Percentiles rank a stretch among this genome's conserved stretches.
phyloP scores from a whole-genome alignment of 2,888 invertebrate genomes.

The Fabriciana adippe region DNA sequence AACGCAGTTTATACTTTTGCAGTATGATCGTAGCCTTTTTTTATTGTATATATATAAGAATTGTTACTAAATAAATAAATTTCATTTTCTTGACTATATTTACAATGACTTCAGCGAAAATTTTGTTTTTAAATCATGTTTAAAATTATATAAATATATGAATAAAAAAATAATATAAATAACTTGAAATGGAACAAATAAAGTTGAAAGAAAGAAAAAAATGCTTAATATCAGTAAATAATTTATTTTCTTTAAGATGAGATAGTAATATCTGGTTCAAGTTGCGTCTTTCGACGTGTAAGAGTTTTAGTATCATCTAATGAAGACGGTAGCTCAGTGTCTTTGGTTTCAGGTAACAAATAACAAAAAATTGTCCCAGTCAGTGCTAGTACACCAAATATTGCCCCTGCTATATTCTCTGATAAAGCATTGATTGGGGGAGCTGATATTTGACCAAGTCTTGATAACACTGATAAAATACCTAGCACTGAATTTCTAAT shows the following conservation, averaged over 20 bases:
- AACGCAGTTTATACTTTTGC: too few species aligned
- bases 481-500: slow-evolving; percentile 92
- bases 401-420: slow-evolving; percentile 53
- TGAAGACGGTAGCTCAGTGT: slow-evolving; percentile 59
- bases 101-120: too few species aligned
- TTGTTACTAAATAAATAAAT: too few species aligned
- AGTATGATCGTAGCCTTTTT: too few species aligned
- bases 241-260: neutral
- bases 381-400: slow-evolving; percentile 86
- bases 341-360: slow-evolving; percentile 84
- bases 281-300: slow-evolving; percentile 11
- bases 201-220: too few species aligned
- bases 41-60: too few species aligned
- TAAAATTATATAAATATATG: too few species aligned
- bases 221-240: too few species aligned
- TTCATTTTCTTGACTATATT: too few species aligned
- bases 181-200: too few species aligned
- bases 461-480: slow-evolving; percentile 88
- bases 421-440: slow-evolving; percentile 87
- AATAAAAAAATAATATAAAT: too few species aligned
- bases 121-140: too few species aligned
- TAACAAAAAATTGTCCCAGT: slow-evolving; percentile 84
- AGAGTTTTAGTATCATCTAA: slow-evolving; percentile 54
- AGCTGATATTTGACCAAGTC: slow-evolving; percentile 90
- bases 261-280: neutral